These are phyloP conservation scores for Ennomos erosarius DNA, from an alignment of 2,888 invertebrate genomes.

Conservation along the genomic window DNA sequence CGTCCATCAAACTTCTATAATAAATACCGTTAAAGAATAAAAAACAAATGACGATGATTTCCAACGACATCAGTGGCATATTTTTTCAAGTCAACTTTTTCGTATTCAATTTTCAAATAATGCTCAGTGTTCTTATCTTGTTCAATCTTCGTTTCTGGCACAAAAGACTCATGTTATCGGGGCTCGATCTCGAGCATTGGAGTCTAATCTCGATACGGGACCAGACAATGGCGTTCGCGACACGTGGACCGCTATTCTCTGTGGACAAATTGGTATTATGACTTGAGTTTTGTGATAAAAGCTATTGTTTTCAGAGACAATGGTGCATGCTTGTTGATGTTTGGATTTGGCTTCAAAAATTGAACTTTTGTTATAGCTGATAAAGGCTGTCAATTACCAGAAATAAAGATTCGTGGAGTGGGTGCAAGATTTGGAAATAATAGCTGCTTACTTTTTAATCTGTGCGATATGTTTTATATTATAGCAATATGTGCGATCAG, in stretches of 20 bases:
- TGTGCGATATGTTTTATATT: no score
- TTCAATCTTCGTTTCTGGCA: conserved; percentile 53
- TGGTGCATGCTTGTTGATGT: conserved; percentile 8
- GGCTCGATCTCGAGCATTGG: conserved; percentile 39
- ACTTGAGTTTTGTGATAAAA: conserved; percentile 45
- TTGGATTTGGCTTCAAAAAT: no score
- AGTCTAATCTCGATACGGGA: conserved; percentile 61
- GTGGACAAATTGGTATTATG: conserved; percentile 72
- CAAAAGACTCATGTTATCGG: conserved; percentile 70
- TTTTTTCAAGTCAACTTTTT: conserved; percentile 53
- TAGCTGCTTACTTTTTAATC: no score
- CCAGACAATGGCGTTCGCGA: conserved; percentile 66
- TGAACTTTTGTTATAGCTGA: no score
- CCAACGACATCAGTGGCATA: conserved; percentile 36
- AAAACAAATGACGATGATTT: conserved; percentile 48
- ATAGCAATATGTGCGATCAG: no score
- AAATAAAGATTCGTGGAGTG: no score
- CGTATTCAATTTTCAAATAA: conserved; percentile 59
- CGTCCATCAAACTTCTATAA: conserved; percentile 43
- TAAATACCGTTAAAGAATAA: conserved; percentile 60
- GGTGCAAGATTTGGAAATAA: no score
- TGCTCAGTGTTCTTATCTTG: conserved; percentile 63
- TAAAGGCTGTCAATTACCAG: no score
- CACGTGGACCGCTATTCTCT: conserved; percentile 66
- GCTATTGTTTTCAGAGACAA: conserved; percentile 33